Conservation (phyloP, 2,888 invertebrate species). For the Mellilla xanthometata region DNA sequence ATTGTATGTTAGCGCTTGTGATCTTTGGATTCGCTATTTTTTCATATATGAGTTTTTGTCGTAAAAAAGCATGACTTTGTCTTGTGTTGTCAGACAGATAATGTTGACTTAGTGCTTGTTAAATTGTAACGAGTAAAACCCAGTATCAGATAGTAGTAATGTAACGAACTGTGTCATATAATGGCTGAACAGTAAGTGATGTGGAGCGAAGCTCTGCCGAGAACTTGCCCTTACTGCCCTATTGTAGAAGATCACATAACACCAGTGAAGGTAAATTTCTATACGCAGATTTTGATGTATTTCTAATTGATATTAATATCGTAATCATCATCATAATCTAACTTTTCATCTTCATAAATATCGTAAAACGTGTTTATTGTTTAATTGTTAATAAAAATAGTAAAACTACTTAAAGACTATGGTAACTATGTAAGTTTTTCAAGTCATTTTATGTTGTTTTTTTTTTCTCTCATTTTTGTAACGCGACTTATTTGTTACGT, state of each 20-base stretch:
- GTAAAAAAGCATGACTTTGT: too few relatives aligned
- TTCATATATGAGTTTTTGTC: too few relatives aligned
- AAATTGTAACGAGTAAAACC: slow-evolving; percentile 7
- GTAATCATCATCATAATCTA: slow-evolving; percentile 37
- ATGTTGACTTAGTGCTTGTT: too few relatives aligned
- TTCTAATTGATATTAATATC: slow-evolving; percentile 27
- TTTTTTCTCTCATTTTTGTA: slow-evolving; percentile 44
- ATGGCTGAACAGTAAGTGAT: slow-evolving; percentile 18
- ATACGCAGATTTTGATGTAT: slow-evolving; percentile 45
- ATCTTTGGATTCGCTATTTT: too few relatives aligned
- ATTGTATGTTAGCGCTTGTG: too few relatives aligned
- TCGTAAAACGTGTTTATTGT: slow-evolving; percentile 56
- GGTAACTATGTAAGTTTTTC: slow-evolving; percentile 50
- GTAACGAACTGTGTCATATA: slow-evolving; percentile 18
- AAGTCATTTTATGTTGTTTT: slow-evolving; percentile 52
- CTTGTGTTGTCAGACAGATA: too few relatives aligned
- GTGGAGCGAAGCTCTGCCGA: slow-evolving; percentile 27
- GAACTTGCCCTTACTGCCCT: slow-evolving; percentile 9
- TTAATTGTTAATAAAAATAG: slow-evolving; percentile 62
- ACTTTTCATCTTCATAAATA: slow-evolving; percentile 52
- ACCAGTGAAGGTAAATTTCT: slow-evolving; percentile 60
- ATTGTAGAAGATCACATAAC: neutral
- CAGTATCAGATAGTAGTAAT: slow-evolving; percentile 5
- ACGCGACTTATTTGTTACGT: slow-evolving; percentile 62
- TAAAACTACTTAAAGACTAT: slow-evolving; percentile 68